A percentile compares a stretch with the other conserved stretches of the same genome.
Conservation (phyloP, 2,113 vertebrate species). For the Heteronetta atricapilla region DNA sequence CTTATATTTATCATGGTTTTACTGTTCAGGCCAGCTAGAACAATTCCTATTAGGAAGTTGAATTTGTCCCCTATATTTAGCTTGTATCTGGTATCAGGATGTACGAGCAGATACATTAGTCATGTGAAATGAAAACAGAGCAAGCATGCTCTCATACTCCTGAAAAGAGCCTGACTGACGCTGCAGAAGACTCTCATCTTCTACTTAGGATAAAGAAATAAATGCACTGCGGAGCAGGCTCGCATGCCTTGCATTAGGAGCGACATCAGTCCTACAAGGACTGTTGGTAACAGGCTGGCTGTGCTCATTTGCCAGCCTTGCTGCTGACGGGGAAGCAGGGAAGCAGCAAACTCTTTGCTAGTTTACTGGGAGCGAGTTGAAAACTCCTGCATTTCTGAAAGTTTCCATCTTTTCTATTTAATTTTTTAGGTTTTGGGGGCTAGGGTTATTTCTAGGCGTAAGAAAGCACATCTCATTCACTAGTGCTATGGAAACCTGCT, state of each 20-base stretch:
- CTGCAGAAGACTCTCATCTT: not conserved
- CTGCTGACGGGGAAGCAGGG: not conserved
- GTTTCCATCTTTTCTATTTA: not conserved
- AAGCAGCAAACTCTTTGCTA: accelerated
- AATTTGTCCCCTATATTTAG: not conserved
- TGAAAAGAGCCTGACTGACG: not conserved
- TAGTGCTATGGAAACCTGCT: not conserved
- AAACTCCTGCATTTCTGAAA: not conserved
- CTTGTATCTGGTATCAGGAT: not conserved
- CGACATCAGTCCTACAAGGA: not conserved
- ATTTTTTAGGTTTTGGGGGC: not conserved
- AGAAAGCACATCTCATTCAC: not conserved
- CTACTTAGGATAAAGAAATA: not conserved
- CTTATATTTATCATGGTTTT: not conserved
- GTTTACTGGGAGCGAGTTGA: not conserved
- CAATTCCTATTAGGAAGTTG: not conserved
- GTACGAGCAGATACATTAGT: not conserved
- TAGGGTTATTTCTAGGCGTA: too few relatives aligned
- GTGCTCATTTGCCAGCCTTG: not conserved
- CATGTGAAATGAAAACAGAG: not conserved
- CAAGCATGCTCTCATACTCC: not conserved
- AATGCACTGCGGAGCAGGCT: not conserved
- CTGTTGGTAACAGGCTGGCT: not conserved
- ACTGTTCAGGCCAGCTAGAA: not conserved
- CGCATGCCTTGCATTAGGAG: not conserved